Conservation (phyloP, 2,113 vertebrate species). For the Muscicapa adusta region DNA sequence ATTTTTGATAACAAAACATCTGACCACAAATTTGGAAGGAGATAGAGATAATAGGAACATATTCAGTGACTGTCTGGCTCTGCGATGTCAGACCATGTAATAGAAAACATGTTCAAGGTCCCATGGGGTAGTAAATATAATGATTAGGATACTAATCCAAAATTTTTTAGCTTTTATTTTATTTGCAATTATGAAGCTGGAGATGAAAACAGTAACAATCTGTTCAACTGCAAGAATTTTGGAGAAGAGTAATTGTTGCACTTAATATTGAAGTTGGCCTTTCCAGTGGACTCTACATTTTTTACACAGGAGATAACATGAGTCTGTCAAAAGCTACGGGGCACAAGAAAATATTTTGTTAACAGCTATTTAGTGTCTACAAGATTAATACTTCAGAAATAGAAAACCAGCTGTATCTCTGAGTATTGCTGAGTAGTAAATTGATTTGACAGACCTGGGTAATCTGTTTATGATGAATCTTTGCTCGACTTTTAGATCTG, state of each 20-base stretch:
- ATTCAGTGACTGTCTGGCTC: background rate
- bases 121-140: background rate
- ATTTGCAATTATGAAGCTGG: background rate
- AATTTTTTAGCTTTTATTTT: background rate
- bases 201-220: background rate
- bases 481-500: background rate
- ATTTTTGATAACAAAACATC: conserved; percentile 21
- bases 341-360: conserved; percentile 15
- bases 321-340: background rate
- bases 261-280: background rate
- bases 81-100: background rate
- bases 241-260: background rate
- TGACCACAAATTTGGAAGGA: background rate
- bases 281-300: background rate
- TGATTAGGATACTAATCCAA: background rate
- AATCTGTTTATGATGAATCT: background rate
- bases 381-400: conserved; percentile 12
- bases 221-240: background rate
- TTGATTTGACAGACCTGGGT: background rate
- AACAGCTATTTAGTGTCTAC: background rate
- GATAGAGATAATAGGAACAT: background rate
- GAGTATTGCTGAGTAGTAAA: background rate
- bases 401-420: conserved; percentile 6
- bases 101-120: conserved; percentile 1
- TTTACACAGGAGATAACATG: background rate